phyloP scores from a whole-genome alignment of 2,888 invertebrate species.

The Teinopalpus imperialis region DNA sequence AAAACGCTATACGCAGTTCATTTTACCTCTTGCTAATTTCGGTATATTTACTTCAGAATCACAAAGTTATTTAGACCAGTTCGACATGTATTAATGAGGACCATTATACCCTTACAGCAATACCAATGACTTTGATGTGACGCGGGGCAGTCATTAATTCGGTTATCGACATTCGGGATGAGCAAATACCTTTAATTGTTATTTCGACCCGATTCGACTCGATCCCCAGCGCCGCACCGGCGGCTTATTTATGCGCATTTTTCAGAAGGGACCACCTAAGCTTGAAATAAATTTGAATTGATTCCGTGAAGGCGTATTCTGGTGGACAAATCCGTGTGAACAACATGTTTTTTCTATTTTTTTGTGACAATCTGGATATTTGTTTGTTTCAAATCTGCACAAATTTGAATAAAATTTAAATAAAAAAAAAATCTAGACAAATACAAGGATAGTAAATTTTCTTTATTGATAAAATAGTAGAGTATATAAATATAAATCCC shows the following conservation, averaged over 20 bases:
- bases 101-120: not conserved
- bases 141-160: not conserved
- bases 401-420: too few relatives aligned
- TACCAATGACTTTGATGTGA: slow-evolving; percentile 5
- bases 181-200: slow-evolving; percentile 14
- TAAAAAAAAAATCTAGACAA: too few relatives aligned
- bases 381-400: too few relatives aligned
- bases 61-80: not conserved
- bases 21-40: not conserved
- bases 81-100: not conserved
- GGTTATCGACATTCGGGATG: slow-evolving; percentile 1
- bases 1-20: too few relatives aligned
- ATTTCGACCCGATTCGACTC: slow-evolving; percentile 11
- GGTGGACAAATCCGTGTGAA: too few relatives aligned
- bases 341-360: too few relatives aligned
- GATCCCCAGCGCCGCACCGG: not conserved
- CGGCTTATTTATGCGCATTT: slow-evolving; percentile 17
- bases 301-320: slow-evolving; percentile 6
- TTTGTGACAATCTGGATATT: too few relatives aligned
- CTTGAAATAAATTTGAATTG: slow-evolving; percentile 22
- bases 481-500: too few relatives aligned
- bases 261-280: slow-evolving; percentile 21
- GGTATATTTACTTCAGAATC: not conserved
- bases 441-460: too few relatives aligned
- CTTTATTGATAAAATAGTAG: too few relatives aligned